These are phyloP conservation scores for Atractosteus spatula DNA, from an alignment of 2,113 vertebrate genomes.

Conservation along the genomic window DNA sequence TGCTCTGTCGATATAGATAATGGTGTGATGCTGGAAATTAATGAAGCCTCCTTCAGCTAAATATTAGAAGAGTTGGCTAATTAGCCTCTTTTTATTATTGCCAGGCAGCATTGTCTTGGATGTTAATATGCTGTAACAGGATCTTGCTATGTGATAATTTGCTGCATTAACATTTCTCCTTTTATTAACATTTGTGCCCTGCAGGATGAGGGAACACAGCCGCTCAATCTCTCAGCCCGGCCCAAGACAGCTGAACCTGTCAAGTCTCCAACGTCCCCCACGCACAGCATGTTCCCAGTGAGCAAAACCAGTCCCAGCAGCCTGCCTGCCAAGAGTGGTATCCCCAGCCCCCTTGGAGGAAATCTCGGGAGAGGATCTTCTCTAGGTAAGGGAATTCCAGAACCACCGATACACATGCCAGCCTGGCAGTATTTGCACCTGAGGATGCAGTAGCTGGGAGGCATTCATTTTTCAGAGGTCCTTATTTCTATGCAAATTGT, in stretches of 20 bases:
- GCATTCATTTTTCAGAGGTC: not conserved
- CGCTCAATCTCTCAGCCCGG: slow-evolving; percentile 93
- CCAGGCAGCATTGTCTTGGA: slow-evolving; percentile 68
- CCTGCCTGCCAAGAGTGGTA: slow-evolving; percentile 79
- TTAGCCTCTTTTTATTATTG: slow-evolving; percentile 78
- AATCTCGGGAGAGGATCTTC: slow-evolving; percentile 86
- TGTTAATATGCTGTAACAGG: slow-evolving; percentile 60
- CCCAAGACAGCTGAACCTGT: slow-evolving; percentile 90
- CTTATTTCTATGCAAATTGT: not conserved
- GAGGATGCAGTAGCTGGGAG: not conserved
- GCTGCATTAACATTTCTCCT: slow-evolving; percentile 70
- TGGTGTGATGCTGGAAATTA: slow-evolving; percentile 78
- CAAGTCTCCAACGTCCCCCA: slow-evolving; percentile 91
- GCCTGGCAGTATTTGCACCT: not conserved
- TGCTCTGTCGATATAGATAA: slow-evolving; percentile 85
- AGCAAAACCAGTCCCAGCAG: slow-evolving; percentile 90
- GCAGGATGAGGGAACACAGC: slow-evolving; percentile 96
- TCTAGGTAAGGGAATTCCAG: slow-evolving; percentile 74
- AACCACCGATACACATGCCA: not conserved
- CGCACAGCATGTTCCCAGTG: slow-evolving; percentile 84
- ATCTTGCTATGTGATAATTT: slow-evolving; percentile 63
- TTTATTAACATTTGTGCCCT: slow-evolving; percentile 31
- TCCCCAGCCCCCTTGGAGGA: slow-evolving; percentile 83
- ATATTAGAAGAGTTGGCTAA: slow-evolving; percentile 75
- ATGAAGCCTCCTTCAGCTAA: slow-evolving; percentile 70